Conservation (phyloP, 1,140 invertebrate genomes). For the Drosophila persimilis region DNA sequence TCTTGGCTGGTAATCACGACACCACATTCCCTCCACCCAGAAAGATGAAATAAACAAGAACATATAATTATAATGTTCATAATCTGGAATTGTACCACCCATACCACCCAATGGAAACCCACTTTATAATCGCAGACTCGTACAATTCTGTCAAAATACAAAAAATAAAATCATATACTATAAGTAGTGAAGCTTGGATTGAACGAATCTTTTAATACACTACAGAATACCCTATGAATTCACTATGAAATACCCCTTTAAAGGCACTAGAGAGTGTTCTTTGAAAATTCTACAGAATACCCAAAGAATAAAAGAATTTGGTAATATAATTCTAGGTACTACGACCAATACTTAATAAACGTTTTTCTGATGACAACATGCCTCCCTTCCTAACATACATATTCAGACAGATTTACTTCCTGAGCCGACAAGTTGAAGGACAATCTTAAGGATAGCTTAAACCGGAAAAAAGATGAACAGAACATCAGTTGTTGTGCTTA, state of each 20-base stretch:
- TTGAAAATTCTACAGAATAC: too few relatives aligned
- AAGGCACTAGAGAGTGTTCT: too few relatives aligned
- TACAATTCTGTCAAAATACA: neutral
- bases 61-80: constrained; percentile 17
- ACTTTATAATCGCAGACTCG: neutral
- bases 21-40: neutral
- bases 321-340: too few relatives aligned
- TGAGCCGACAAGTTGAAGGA: too few relatives aligned
- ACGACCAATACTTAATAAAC: too few relatives aligned
- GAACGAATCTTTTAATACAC: neutral
- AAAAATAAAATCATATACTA: neutral
- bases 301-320: too few relatives aligned
- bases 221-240: too few relatives aligned
- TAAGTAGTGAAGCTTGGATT: neutral
- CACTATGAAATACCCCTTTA: neutral
- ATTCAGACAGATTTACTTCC: too few relatives aligned
- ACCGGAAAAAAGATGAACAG: too few relatives aligned
- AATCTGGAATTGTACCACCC: neutral
- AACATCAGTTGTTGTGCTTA: neutral
- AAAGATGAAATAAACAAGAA: constrained; percentile 2
- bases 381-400: too few relatives aligned
- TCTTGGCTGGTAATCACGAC: constrained; percentile 15
- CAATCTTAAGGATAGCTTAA: too few relatives aligned
- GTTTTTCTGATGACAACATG: too few relatives aligned
- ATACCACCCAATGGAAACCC: neutral